These are phyloP conservation scores for Julus scandinavius DNA, from an alignment of 2,888 invertebrate genomes.

Conservation along the genomic window DNA sequence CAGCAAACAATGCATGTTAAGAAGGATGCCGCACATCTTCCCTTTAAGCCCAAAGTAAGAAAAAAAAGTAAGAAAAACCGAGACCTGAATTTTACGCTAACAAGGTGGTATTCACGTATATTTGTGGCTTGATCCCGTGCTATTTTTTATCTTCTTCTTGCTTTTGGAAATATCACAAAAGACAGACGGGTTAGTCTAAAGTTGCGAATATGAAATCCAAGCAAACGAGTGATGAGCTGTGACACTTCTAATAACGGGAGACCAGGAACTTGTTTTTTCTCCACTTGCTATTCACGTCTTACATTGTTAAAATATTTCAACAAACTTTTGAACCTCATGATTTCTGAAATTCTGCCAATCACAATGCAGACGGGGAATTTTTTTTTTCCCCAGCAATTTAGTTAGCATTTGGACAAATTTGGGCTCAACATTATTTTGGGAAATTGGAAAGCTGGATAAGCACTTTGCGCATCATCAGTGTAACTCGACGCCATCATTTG, in stretches of 20 bases:
- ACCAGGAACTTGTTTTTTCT: conserved; percentile 39
- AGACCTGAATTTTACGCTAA: conserved; percentile 30
- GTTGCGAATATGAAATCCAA: conserved; percentile 33
- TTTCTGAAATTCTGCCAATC: conserved; percentile 42
- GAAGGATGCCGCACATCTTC: background rate
- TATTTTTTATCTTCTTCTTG: background rate
- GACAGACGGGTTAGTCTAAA: conserved; percentile 24
- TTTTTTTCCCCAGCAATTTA: background rate
- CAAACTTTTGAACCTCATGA: conserved; percentile 30
- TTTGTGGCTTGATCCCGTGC: conserved; percentile 24
- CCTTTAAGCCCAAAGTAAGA: background rate
- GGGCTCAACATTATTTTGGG: conserved; percentile 27
- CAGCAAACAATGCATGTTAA: background rate
- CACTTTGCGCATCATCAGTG: conserved; percentile 18
- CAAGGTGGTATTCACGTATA: conserved; percentile 39
- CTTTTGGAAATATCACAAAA: conserved; percentile 26
- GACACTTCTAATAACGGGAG: conserved; percentile 39
- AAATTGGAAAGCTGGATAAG: conserved; percentile 30
- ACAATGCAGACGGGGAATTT: background rate
- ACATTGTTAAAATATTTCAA: conserved; percentile 39
- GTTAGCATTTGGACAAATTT: conserved; percentile 35
- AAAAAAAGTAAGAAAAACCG: background rate
- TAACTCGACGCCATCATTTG: conserved; percentile 24
- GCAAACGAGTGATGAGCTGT: conserved; percentile 38
- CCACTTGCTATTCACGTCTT: conserved; percentile 39